Conservation (phyloP, 2,797 vertebrate genomes). For the Sebastes oblongus region DNA sequence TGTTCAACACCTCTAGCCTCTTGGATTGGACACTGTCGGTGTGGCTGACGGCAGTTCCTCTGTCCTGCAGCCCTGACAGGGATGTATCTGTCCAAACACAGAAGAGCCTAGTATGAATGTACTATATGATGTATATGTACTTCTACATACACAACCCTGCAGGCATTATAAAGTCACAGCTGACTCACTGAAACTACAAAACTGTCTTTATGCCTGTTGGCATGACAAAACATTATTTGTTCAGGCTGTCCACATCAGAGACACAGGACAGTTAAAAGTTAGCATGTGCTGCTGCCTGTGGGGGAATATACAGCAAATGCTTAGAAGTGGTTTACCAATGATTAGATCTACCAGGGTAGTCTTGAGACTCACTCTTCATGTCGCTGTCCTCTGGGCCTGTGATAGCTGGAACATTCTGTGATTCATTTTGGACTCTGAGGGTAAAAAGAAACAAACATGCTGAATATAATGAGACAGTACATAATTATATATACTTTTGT, state of each 20-base stretch:
- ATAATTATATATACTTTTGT: not conserved
- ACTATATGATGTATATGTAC: conserved; percentile 8
- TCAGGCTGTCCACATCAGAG: conserved; percentile 24
- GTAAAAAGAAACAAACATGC: conserved; percentile 12
- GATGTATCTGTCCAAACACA: conserved; percentile 33
- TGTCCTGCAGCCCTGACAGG: not conserved
- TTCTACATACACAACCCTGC: not conserved
- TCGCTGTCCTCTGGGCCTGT: conserved; percentile 21
- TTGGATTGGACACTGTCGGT: conserved; percentile 61
- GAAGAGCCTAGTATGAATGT: not conserved
- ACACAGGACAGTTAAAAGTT: conserved; percentile 9
- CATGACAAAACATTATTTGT: conserved; percentile 38
- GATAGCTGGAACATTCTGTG: conserved; percentile 49
- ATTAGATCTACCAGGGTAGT: conserved; percentile 13
- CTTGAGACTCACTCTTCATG: conserved; percentile 40
- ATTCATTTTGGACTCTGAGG: conserved; percentile 65
- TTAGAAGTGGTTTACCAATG: conserved; percentile 19
- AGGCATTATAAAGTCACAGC: conserved; percentile 16
- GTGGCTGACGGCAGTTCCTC: conserved; percentile 1
- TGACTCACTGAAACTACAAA: conserved; percentile 25
- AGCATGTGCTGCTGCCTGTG: conserved; percentile 31
- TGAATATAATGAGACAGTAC: not conserved
- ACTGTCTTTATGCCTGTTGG: conserved; percentile 14
- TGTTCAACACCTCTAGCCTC: conserved; percentile 72
- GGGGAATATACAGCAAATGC: not conserved